These are phyloP conservation scores for Hybognathus amarus DNA, from an alignment of 2,797 vertebrate species.

Conservation along the genomic window DNA sequence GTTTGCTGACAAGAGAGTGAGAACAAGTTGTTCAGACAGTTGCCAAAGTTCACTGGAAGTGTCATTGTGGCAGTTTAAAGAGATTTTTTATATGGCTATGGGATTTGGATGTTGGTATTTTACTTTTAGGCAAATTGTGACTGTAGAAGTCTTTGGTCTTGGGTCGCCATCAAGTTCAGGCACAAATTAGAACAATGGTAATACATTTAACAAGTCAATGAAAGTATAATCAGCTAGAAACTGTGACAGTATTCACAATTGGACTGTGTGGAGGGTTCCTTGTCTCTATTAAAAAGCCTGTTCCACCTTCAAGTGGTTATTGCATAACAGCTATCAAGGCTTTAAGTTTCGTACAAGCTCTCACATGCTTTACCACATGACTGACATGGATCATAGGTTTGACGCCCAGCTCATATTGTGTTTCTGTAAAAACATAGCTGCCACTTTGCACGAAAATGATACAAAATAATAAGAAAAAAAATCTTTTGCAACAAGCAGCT, in stretches of 20 bases:
- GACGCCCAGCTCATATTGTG: conserved; percentile 7
- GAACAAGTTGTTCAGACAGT: conserved; percentile 1
- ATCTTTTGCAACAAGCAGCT: background rate
- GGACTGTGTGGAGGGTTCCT: background rate
- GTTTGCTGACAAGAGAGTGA: background rate
- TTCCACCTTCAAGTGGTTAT: conserved; percentile 17
- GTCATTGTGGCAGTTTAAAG: background rate
- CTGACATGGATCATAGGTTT: background rate
- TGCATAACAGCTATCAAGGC: conserved; percentile 28
- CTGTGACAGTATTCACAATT: background rate
- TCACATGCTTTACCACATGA: conserved; percentile 35
- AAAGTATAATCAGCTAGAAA: background rate
- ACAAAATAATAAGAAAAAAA: background rate
- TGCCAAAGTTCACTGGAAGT: conserved; percentile 8
- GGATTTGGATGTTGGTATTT: background rate
- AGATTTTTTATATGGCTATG: background rate
- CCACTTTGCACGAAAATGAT: background rate
- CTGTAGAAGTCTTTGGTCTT: conserved; percentile 25
- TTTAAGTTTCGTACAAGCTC: conserved; percentile 15
- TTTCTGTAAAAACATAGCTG: conserved; percentile 12
- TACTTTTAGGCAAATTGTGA: background rate
- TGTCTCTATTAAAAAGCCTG: background rate
- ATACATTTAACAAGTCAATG: background rate
- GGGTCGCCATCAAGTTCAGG: background rate
- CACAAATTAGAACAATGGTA: background rate